Evolutionary conservation across 2,113 vertebrate genomes (phyloP), one percentile per base, ranked within the genome.

Genomic region (Spea bombifrons): DNA sequence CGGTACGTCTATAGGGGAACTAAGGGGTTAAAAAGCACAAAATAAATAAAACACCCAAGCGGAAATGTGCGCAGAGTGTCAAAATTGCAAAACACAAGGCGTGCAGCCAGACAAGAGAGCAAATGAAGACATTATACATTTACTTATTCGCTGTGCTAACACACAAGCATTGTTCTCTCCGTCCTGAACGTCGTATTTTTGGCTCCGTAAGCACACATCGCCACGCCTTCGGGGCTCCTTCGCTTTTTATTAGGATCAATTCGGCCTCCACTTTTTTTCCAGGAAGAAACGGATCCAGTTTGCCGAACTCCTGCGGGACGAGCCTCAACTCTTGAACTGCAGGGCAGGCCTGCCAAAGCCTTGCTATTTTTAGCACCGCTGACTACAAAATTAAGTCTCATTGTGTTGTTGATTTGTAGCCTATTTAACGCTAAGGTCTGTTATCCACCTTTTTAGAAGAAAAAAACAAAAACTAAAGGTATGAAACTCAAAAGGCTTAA

Each of bases 261-360:
- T 17, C 47, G 13, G 8, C 46, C 9, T 49, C 59, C 10, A 3
- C 30, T 30, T 30, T 30, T 30, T 10, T 44, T 12, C 43, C 61
- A 50, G 61, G 45, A 61, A 61, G 71, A 66, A 75, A 66, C 47
- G 52, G 30, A 66, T 66, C 47, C 30, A 10, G 13, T 57, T 71
- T 59, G 53, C 16, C 43, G 12, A 73, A 57, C 76, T 73, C 61
- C 61, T 66, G 68, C 8, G 43, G 68, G 55, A 64, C 55, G n/a
- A 65, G 43, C 76, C 76, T 78, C 68, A 78, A 78, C 76, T 71
- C 13, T 55, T 78, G 76, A 78, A 79, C 76, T 30, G 43, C 53
- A 43, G 48, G 59, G 47, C 48, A 47, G 48, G 17, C 49, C 76
- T 71, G 68, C 76, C 76, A 72, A 78, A 71, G 65, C 30, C 5